Percentiles rank a stretch among this genome's conserved stretches.
Conservation (phyloP, 37 sponge, comb jelly and placozoan species). For the Chondrosia reniformis region DNA sequence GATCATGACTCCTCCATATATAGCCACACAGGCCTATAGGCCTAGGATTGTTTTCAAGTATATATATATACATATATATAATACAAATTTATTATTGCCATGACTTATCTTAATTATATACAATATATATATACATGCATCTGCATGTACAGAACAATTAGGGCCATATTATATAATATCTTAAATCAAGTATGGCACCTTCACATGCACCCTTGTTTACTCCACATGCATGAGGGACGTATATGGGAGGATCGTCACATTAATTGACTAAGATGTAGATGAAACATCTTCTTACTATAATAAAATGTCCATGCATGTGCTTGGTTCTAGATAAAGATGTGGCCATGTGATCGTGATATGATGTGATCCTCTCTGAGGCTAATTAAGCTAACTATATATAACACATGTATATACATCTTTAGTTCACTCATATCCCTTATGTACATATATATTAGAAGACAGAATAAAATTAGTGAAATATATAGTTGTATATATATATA, state of each 20-base stretch:
- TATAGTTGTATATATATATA: neutral
- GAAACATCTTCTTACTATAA: no score
- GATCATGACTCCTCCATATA: neutral
- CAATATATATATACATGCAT: neutral
- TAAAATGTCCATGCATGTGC: no score
- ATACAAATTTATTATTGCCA: no score
- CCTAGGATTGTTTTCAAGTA: neutral
- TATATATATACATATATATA: neutral
- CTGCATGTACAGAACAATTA: no score
- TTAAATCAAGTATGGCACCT: no score
- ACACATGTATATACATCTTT: neutral
- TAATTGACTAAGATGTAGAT: no score
- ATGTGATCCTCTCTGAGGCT: neutral
- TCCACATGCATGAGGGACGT: no score
- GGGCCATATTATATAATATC: no score
- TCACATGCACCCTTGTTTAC: no score
- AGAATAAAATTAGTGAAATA: neutral
- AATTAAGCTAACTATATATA: neutral
- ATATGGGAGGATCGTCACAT: no score
- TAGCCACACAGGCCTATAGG: neutral
- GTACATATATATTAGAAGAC: neutral
- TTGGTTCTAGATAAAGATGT: no score
- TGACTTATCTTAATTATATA: no score
- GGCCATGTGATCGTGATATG: neutral
- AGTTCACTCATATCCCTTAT: neutral